Conservation (phyloP, 2,888 invertebrate species). For the Diloba caeruleocephala region DNA sequence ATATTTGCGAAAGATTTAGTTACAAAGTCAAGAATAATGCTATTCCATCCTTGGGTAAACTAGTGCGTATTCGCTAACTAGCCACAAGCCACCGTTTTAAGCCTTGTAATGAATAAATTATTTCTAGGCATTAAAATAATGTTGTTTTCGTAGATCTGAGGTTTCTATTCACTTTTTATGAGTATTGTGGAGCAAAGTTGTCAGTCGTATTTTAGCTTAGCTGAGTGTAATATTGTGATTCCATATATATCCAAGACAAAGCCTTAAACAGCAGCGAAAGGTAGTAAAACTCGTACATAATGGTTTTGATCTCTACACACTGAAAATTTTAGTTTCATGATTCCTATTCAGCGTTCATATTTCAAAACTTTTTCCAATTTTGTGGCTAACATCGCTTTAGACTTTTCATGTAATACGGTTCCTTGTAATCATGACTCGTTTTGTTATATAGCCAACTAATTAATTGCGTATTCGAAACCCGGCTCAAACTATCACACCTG, state of each 20-base stretch:
- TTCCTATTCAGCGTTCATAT: no score
- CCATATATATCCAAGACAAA: background rate
- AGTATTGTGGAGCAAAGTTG: slow-evolving; percentile 3
- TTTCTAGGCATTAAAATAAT: slow-evolving; percentile 9
- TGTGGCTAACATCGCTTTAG: no score
- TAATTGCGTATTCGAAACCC: no score
- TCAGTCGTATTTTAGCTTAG: slow-evolving; percentile 12
- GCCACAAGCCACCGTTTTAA: slow-evolving; percentile 3
- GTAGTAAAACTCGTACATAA: background rate
- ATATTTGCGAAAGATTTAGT: no score
- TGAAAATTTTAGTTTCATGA: no score
- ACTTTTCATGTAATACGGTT: no score
- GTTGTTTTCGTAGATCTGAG: background rate
- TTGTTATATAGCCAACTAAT: no score
- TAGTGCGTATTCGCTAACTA: slow-evolving; percentile 5
- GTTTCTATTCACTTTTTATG: slow-evolving; percentile 7
- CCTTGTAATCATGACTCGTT: no score
- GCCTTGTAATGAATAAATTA: slow-evolving; percentile 8
- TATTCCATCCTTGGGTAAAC: background rate
- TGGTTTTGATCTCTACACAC: background rate
- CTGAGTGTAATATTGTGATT: slow-evolving; percentile 2
- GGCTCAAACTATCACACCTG: background rate
- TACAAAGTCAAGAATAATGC: no score
- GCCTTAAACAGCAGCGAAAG: background rate
- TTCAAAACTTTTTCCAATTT: no score